A percentile compares a stretch with the other conserved stretches of the same genome.
Conservation (phyloP, 2,113 vertebrate species). For the Petromus typicus region DNA sequence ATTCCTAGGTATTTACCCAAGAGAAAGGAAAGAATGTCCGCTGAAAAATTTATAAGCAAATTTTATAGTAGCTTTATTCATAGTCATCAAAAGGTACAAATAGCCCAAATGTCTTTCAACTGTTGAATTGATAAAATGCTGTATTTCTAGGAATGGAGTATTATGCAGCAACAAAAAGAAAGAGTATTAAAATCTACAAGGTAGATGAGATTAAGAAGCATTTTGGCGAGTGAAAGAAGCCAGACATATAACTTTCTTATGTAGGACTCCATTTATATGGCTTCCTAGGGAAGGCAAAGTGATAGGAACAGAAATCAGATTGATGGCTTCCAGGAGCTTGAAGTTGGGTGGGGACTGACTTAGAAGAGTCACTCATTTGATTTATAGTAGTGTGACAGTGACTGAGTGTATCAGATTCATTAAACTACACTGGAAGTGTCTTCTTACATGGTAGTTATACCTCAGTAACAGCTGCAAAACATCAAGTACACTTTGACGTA, state of each 20-base stretch:
- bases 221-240: background rate
- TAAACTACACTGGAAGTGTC: background rate
- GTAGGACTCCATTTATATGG: background rate
- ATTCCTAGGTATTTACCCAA: background rate
- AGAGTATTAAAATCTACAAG: background rate
- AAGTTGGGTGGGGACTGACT: background rate
- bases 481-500: rapidly evolving
- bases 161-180: background rate
- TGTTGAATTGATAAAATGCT: background rate
- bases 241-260: background rate
- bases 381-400: background rate
- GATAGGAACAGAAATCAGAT: background rate
- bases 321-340: background rate
- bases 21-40: background rate
- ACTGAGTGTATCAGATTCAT: background rate
- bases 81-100: background rate
- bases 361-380: background rate
- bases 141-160: background rate
- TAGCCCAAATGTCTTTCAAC: background rate
- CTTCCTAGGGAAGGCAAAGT: background rate
- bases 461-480: background rate
- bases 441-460: background rate
- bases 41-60: background rate
- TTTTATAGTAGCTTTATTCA: background rate
- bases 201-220: background rate